Evolutionary conservation across 2,113 vertebrate species (phyloP), one percentile per base, ranked within the genome.

Genomic region (Theropithecus gelada): DNA sequence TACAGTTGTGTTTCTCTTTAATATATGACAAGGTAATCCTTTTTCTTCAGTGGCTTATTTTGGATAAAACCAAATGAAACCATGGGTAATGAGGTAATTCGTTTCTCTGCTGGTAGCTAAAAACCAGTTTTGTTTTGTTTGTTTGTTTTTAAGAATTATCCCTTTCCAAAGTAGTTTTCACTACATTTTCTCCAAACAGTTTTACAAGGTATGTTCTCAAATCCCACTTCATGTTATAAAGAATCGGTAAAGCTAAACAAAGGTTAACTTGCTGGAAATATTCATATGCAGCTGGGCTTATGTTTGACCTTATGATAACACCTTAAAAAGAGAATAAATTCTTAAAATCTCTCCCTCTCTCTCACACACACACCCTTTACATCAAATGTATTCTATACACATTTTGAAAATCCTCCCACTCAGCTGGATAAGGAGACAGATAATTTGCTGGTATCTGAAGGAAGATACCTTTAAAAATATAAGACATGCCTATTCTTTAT

Each of bases 291-390:
- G 64, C 10, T 70, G 27, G 50, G 32, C 72, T 82, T 70, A 90
- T 7, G 20, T 78, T 35, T 80, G 4, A 79, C 48, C 45, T 86
- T 85, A 30, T 40, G 96, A 52, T 23, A 73, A 72, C 9, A 68
- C 86, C 64, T 93, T 76, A 30, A 68, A 94, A 96, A 86, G 20
- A 96, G 48, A 92, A 81, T 80, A 79, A 59, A 78, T 87, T 90
- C 86, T 85, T 93, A 61, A 96, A 94, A 78, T 38, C 50, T 84
- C 25, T 45, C 17, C 30, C 48, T 85, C 32, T 20, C 59, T 9
- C 45, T 35, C 12, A 1, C 72, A 73, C 72, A 61, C 10, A 50
- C 52, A 50, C 32, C 5, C 35, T 70, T 88, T 45, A 86, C 35
- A 88, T 93, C 61, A 70, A 78, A 97, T 91, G 38, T 82, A 25